A percentile compares a stretch with the other conserved stretches of the same genome.
These are phyloP conservation scores for Gymnopithys bicolor DNA, from an alignment of 2,797 vertebrate species.

Conservation along the genomic window DNA sequence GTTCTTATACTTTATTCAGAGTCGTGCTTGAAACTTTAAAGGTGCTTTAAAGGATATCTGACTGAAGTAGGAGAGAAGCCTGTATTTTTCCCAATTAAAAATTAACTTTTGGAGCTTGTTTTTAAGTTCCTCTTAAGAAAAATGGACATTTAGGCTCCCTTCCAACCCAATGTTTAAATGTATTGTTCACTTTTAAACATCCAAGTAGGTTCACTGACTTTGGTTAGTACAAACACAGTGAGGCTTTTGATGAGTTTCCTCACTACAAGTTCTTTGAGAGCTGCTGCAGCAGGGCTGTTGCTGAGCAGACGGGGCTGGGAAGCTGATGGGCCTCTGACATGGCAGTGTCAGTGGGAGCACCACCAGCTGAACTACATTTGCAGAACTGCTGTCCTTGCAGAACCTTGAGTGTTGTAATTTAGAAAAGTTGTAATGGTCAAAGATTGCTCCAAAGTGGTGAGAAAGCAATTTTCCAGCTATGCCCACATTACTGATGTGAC, in stretches of 20 bases:
- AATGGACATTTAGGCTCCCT: neutral
- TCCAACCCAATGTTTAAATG: neutral
- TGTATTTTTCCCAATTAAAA: neutral
- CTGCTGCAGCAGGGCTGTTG: neutral
- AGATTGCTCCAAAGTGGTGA: neutral
- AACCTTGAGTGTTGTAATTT: neutral
- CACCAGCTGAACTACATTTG: neutral
- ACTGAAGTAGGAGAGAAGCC: neutral
- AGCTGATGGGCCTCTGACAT: neutral
- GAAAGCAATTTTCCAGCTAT: neutral
- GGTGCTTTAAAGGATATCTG: neutral
- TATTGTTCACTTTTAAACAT: neutral
- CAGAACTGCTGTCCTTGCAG: neutral
- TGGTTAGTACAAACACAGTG: fast-evolving
- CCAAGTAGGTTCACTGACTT: neutral
- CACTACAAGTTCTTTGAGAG: neutral
- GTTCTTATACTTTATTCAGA: neutral
- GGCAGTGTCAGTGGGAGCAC: neutral
- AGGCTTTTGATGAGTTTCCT: neutral
- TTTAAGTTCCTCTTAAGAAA: neutral
- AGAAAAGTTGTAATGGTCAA: neutral
- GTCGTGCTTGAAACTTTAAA: neutral
- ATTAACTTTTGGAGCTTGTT: neutral
- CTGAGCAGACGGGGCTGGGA: neutral
- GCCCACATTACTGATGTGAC: neutral